A percentile compares a stretch with the other conserved stretches of the same genome.
phyloP scores from a whole-genome alignment of 2,113 vertebrate genomes.

The Ifrita kowaldi region DNA sequence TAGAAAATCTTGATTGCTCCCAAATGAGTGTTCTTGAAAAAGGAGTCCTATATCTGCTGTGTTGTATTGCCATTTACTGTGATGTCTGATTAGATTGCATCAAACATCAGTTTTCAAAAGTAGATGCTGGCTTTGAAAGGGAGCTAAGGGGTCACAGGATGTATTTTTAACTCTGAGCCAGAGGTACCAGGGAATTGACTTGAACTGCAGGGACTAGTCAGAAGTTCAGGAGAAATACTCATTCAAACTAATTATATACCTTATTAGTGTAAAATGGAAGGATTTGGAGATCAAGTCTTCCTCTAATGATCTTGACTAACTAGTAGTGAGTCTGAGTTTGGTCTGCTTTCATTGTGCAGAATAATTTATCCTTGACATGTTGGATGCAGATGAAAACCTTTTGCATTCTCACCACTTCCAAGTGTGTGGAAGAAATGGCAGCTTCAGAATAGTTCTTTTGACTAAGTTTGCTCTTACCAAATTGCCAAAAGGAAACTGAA shows the following conservation, averaged over 20 bases:
- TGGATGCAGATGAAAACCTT: not conserved
- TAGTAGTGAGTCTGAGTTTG: not conserved
- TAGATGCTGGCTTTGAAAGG: not conserved
- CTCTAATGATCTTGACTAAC: not conserved
- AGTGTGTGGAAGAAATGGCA: conserved; percentile 31
- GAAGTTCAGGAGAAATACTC: not conserved
- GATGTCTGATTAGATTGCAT: not conserved
- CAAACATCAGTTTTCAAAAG: not conserved
- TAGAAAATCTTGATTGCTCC: not conserved
- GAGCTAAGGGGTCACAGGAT: not conserved
- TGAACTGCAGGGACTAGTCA: not conserved
- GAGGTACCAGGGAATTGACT: not conserved
- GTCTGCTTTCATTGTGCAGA: not conserved
- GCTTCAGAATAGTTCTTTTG: conserved; percentile 36
- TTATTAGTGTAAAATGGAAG: not conserved
- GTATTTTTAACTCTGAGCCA: not conserved
- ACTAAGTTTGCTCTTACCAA: not conserved
- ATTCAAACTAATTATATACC: not conserved
- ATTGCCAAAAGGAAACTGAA: not conserved
- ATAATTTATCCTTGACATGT: not conserved
- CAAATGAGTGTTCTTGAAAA: not conserved
- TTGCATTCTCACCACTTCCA: conserved; percentile 23
- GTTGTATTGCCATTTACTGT: not conserved
- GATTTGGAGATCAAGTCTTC: not conserved
- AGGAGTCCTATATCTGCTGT: not conserved